phyloP scores from a whole-genome alignment of 1,140 invertebrate species.

The Orchesella cincta region DNA sequence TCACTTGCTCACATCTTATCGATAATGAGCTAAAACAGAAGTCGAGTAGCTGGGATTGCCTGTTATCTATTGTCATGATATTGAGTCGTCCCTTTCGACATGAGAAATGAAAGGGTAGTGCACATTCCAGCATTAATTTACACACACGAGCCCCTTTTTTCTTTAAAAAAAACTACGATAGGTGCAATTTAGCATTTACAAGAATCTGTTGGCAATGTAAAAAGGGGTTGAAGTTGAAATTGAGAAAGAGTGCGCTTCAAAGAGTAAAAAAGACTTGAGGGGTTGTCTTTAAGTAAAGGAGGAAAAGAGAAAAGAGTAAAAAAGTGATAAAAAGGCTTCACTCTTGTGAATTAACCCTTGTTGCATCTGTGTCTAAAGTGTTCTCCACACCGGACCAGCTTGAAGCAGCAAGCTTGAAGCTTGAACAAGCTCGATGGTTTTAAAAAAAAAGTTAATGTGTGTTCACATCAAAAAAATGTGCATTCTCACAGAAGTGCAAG shows the following conservation, averaged over 20 bases:
- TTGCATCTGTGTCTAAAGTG: constrained; percentile 41
- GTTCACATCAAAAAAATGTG: too few relatives aligned
- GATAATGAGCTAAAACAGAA: too few relatives aligned
- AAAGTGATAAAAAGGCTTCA: constrained; percentile 46
- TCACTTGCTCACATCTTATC: too few relatives aligned
- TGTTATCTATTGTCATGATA: too few relatives aligned
- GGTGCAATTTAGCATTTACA: constrained; percentile 50
- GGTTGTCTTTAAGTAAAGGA: constrained; percentile 33
- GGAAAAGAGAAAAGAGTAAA: constrained; percentile 33
- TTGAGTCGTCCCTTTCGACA: too few relatives aligned
- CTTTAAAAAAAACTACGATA: constrained; percentile 24
- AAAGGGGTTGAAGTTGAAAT: constrained; percentile 1
- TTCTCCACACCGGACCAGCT: too few relatives aligned
- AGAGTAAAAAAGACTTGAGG: constrained; percentile 28
- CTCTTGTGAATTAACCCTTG: constrained; percentile 50
- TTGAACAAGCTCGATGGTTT: too few relatives aligned
- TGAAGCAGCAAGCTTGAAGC: too few relatives aligned
- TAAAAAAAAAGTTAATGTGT: too few relatives aligned
- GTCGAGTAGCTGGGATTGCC: too few relatives aligned
- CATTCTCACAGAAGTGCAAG: too few relatives aligned
- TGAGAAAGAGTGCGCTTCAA: constrained; percentile 32
- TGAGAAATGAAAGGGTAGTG: not conserved
- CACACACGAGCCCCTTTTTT: constrained; percentile 2
- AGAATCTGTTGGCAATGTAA: constrained; percentile 39
- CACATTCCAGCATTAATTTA: not conserved